phyloP scores from a whole-genome alignment of 2,888 invertebrate species.

The Sminthurides aquaticus region DNA sequence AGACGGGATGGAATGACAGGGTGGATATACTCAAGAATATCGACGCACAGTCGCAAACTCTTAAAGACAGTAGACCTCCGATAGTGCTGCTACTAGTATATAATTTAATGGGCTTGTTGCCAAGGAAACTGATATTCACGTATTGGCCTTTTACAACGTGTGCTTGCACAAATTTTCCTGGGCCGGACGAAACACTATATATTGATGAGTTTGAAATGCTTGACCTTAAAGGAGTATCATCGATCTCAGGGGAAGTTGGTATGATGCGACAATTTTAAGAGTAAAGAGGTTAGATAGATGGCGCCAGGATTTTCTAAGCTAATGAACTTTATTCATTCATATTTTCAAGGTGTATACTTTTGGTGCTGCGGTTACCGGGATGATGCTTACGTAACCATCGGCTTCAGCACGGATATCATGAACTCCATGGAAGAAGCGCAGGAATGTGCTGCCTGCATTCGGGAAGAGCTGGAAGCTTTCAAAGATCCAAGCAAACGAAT shows the following conservation, averaged over 20 bases:
- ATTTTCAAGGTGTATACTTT: neutral
- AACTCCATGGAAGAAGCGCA: neutral
- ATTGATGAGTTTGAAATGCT: neutral
- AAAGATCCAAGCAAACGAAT: neutral
- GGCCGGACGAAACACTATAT: neutral
- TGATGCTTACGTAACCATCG: neutral
- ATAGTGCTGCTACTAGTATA: neutral
- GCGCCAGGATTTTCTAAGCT: neutral
- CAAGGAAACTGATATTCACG: neutral
- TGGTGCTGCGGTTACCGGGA: neutral
- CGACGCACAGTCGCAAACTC: neutral
- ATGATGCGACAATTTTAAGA: too few relatives aligned
- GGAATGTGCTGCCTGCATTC: neutral
- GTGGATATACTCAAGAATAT: neutral
- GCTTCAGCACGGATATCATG: neutral
- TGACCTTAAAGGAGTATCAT: neutral
- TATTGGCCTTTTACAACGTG: neutral
- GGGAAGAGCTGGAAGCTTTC: neutral
- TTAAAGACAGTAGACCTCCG: neutral
- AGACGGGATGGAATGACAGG: neutral
- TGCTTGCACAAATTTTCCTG: neutral
- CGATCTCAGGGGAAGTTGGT: too few relatives aligned
- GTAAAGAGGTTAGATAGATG: too few relatives aligned
- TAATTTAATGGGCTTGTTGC: neutral
- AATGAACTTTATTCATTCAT: too few relatives aligned